A percentile compares a stretch with the other conserved stretches of the same genome.
Conservation (phyloP, 2,797 vertebrate genomes). For the Enteromius thamalakanensis region DNA sequence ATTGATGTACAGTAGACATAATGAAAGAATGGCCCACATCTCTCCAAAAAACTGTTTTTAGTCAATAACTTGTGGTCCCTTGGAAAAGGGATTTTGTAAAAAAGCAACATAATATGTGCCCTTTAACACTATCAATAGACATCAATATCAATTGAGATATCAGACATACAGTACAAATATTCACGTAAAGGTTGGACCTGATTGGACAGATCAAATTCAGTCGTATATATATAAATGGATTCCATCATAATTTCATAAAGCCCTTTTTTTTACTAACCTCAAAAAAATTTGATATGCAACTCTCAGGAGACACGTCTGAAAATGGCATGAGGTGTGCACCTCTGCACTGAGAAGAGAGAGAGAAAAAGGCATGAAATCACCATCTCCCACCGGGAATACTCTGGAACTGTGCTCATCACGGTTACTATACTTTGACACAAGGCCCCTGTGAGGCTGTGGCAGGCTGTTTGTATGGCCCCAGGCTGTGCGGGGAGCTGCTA, state of each 20-base stretch:
- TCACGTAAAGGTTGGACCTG: background rate
- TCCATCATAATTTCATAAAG: background rate
- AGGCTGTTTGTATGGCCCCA: constrained; percentile 64
- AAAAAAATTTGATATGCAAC: background rate
- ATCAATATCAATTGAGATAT: too few species aligned
- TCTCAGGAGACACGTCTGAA: background rate
- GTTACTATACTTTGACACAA: constrained; percentile 50
- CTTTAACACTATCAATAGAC: background rate
- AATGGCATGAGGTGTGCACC: background rate
- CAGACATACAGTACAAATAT: background rate
- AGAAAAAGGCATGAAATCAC: constrained; percentile 30
- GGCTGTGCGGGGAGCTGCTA: constrained; percentile 61
- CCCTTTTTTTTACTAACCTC: background rate
- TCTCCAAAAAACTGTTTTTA: too few species aligned
- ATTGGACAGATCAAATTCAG: background rate
- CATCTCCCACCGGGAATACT: constrained; percentile 24
- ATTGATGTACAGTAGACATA: background rate
- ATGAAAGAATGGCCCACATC: background rate
- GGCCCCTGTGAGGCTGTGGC: constrained; percentile 52
- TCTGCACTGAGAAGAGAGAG: constrained; percentile 38
- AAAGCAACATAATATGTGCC: background rate
- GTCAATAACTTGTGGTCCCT: too few species aligned
- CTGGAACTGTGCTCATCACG: constrained; percentile 44
- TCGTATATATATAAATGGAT: background rate
- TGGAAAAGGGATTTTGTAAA: too few species aligned